Evolutionary conservation across 2,888 invertebrate species (phyloP).

Genomic region (Agrochola macilenta): DNA sequence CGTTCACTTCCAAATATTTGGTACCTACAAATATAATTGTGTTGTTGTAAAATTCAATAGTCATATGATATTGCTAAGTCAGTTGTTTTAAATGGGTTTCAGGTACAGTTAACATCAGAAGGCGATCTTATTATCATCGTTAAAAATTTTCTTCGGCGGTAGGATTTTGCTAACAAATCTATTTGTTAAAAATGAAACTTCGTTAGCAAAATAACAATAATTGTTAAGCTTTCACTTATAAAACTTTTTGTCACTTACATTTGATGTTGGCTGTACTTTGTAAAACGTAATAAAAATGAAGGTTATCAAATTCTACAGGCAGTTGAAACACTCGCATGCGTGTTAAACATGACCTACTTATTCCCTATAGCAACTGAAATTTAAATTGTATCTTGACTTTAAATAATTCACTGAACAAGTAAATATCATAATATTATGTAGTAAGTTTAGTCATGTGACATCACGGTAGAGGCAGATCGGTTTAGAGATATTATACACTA

Average conservation of each 20-base stretch:
- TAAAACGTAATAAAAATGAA: conserved; percentile 40
- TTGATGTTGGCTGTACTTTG: conserved; percentile 32
- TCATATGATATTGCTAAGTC: conserved; percentile 2
- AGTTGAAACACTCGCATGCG: conserved; percentile 32
- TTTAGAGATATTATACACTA: conserved; percentile 72
- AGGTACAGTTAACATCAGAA: conserved; percentile 13
- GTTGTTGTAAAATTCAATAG: conserved; percentile 8
- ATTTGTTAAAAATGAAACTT: no score
- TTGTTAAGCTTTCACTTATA: neutral
- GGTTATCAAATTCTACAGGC: conserved; percentile 24
- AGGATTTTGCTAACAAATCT: no score
- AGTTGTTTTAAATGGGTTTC: neutral
- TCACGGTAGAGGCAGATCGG: conserved; percentile 62
- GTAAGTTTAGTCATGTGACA: conserved; percentile 48
- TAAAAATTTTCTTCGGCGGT: neutral
- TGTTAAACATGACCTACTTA: conserved; percentile 36
- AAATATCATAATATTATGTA: conserved; percentile 33
- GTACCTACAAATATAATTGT: neutral
- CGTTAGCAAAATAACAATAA: neutral
- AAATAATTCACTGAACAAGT: conserved; percentile 19
- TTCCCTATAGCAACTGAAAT: conserved; percentile 28
- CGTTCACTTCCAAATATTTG: conserved; percentile 28
- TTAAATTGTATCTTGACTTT: conserved; percentile 13
- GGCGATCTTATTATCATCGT: neutral
- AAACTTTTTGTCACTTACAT: neutral